phyloP scores from a whole-genome alignment of 1,140 invertebrate species.

The Archivesica marissinica region DNA sequence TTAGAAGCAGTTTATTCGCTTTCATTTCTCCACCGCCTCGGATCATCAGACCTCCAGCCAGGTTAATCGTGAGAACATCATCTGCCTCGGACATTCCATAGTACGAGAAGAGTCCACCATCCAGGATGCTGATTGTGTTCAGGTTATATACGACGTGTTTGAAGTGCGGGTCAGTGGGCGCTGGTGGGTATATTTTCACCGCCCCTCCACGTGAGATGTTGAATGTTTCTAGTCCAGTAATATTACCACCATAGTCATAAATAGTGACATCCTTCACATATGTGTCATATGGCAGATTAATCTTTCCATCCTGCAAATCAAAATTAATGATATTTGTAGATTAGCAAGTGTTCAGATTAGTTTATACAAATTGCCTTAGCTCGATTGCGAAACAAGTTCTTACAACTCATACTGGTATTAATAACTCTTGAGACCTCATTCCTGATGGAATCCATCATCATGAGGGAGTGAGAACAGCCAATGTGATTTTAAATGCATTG shows the following conservation, averaged over 20 bases:
- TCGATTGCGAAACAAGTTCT: no score
- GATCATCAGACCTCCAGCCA: slow-evolving; percentile 70
- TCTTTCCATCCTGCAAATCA: slow-evolving; percentile 74
- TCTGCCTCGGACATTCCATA: slow-evolving; percentile 67
- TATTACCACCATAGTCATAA: slow-evolving; percentile 71
- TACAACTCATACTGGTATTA: no score
- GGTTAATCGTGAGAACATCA: slow-evolving; percentile 63
- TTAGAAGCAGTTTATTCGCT: slow-evolving; percentile 66
- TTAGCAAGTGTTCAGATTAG: no score
- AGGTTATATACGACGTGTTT: slow-evolving; percentile 60
- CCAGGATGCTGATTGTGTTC: slow-evolving; percentile 75
- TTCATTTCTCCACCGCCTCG: slow-evolving; percentile 72
- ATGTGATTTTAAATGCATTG: no score
- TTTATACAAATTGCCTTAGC: no score
- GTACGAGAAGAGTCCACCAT: slow-evolving; percentile 74
- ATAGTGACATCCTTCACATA: slow-evolving; percentile 70
- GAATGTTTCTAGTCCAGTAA: slow-evolving; percentile 74
- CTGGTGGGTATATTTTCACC: slow-evolving; percentile 72
- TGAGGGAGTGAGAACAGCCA: no score
- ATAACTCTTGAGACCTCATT: no score
- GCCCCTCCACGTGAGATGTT: slow-evolving; percentile 74
- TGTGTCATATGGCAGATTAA: slow-evolving; percentile 76
- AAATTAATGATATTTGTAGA: no score
- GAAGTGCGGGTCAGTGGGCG: slow-evolving; percentile 25
- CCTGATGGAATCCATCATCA: no score